Evolutionary conservation across 1,140 invertebrate species (phyloP), one percentile per base, ranked within the genome.

Genomic region (Bombus pascuorum): DNA sequence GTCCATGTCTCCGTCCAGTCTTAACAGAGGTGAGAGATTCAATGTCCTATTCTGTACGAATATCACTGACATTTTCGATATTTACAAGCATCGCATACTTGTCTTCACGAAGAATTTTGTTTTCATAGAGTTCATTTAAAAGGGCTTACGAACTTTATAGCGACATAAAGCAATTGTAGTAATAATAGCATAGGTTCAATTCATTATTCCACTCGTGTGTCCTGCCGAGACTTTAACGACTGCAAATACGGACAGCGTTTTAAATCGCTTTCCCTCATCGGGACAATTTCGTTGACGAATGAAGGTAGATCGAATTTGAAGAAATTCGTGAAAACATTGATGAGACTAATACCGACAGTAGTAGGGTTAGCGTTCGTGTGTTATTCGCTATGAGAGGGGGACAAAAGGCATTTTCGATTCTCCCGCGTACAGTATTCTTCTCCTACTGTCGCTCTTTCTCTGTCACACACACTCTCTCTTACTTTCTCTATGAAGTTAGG

Each of bases 1-100:
- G 92, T 95, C 95, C 84, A 96, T 97, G 92, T 98, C 97, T 85
- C 97, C 97, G 83, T 96, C 97, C 90, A 97, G 97, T 93, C 95
- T 97, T 91, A 96, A 96, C 93, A 96, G 97, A 96, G 97, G 97
- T 98, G 96, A 96, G 96, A 81, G 62, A 86, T 87, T 79, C 59
- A 42, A 62, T 73, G 39, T 85, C 66, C 81, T 71, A n/a, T 87
- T 18, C 25, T 32, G 68, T 32, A 74, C 37, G 62, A 42, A 39
- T 76, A 25, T 6, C 47, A 34, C 10, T 25, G 28, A 79, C 3
- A 18, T n/a, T 18, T 25, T 71, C 34, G 47, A n/a, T 34, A 70
- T 77, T 9, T 71, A 4, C 42, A 28, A 53, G 25, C 18, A 42
- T 12, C n/a, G 73, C 9, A 2, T 34, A 10, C n/a, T 57, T 75